A percentile compares a stretch with the other conserved stretches of the same genome.
These are phyloP conservation scores for Halcyon leucocephala DNA, from an alignment of 2,797 vertebrate genomes.

Conservation along the genomic window DNA sequence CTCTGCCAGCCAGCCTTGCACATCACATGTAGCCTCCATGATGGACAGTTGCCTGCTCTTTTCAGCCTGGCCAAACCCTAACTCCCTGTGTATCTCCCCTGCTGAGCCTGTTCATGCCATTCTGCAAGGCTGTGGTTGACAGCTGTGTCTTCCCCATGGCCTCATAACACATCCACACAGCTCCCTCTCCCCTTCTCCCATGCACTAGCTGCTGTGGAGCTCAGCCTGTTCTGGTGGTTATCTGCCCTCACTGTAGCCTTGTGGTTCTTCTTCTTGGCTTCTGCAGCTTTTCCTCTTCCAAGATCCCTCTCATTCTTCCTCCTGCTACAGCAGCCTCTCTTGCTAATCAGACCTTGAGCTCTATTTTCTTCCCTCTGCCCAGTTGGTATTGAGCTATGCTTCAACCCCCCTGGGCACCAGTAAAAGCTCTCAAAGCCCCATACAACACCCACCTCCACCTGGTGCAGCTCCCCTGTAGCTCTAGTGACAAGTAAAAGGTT, in stretches of 20 bases:
- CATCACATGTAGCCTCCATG: rapidly evolving
- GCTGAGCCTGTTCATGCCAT: background rate
- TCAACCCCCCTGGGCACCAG: rapidly evolving
- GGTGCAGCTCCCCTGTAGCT: background rate
- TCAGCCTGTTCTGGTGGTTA: background rate
- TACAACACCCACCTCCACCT: background rate
- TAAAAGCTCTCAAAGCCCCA: background rate
- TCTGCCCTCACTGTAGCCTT: rapidly evolving
- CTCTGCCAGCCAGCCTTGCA: background rate
- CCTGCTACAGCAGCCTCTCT: background rate
- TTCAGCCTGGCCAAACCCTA: background rate
- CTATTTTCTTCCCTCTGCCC: background rate
- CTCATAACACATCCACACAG: rapidly evolving
- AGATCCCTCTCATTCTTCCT: background rate
- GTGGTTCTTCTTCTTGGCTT: background rate
- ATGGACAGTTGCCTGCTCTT: background rate
- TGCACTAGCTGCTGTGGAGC: background rate
- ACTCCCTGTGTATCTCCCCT: background rate
- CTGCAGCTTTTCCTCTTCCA: background rate
- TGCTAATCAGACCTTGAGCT: background rate
- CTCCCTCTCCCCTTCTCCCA: background rate
- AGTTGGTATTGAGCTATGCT: background rate
- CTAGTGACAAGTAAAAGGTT: background rate
- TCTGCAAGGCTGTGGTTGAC: background rate
- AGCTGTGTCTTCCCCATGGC: background rate